Evolutionary conservation across 2,113 vertebrate species (phyloP), one percentile per base, ranked within the genome.

Genomic region (Sander lucioperca): DNA sequence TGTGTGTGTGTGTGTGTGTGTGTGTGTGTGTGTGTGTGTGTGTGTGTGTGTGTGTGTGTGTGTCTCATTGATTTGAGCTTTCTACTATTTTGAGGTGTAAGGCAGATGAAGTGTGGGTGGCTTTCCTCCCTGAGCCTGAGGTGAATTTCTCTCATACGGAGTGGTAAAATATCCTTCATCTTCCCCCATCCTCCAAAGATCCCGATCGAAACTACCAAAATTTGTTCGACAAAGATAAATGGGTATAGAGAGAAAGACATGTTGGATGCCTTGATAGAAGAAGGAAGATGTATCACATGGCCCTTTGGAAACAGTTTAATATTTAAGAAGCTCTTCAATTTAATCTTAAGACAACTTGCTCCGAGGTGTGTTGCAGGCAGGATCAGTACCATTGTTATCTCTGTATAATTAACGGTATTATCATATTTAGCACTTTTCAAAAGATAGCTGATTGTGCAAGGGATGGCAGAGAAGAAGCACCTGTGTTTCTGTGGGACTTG

Each of bases 1-100:
- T 57, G 56, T 57, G 23, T 57, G 56, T 57, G 54, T 57, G 56
- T 27, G 56, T 57, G 56, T 57, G 56, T 57, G 56, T 57, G 56
- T 57, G 56, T 57, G 54, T 57, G 56, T 57, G 56, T 57, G 56
- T 57, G 56, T 57, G 56, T 57, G 56, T 57, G 56, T 57, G 56
- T 57, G 56, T 57, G 56, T 33, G 57, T 59, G 57, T 59, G 58
- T 59, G 27, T 59, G 58, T 61, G 62, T 43, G 16, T n/a, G 14
- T 30, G 57, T 30, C 16, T 67, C 74, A 81, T 80, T 73, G 85
- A 88, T 84, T 87, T 79, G 36, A 21, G 18, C 16, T 30, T 57
- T 62, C 21, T 45, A 43, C 66, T 88, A 74, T 80, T 84, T 48
- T 70, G 68, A 84, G 82, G 64, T 48, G 48, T 30, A 70, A 69